A percentile compares a stretch with the other conserved stretches of the same genome.
Conservation (phyloP, 2,888 invertebrate species). For the Chamaedrilus cognettii region DNA sequence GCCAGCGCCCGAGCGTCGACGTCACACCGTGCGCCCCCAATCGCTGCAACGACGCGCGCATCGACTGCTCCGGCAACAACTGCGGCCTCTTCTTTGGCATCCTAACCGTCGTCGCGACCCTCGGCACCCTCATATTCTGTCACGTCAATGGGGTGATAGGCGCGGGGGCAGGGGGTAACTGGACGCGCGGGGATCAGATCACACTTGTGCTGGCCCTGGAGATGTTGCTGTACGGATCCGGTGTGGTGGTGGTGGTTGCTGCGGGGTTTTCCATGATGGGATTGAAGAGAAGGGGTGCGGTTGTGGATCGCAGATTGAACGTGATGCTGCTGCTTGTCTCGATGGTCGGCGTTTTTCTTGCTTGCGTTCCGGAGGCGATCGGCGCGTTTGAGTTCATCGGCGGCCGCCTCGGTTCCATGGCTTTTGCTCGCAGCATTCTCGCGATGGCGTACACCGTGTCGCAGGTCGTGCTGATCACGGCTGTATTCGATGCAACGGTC, state of each 20-base stretch:
- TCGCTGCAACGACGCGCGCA: background rate
- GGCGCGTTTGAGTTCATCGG: background rate
- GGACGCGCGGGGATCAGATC: background rate
- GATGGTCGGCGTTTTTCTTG: background rate
- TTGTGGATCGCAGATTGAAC: background rate
- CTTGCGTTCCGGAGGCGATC: background rate
- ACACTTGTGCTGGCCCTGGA: background rate
- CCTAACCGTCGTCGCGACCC: background rate
- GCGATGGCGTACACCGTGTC: background rate
- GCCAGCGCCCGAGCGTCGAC: too few species aligned
- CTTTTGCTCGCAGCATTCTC: background rate
- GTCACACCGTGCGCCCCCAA: too few species aligned
- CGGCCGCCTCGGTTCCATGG: background rate
- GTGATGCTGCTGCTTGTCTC: background rate
- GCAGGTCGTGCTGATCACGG: background rate
- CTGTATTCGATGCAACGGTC: background rate
- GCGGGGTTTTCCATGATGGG: background rate
- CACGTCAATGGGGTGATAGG: background rate
- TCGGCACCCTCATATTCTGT: background rate
- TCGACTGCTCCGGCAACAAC: background rate
- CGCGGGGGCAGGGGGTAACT: background rate
- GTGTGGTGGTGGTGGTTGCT: background rate
- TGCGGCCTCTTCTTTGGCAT: conserved; percentile 2
- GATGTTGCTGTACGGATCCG: background rate
- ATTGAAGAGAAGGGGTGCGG: background rate